Evolutionary conservation across 2,888 invertebrate genomes (phyloP), one percentile per base, ranked within the genome.

Genomic region (Ormyrus nitidulus): DNA sequence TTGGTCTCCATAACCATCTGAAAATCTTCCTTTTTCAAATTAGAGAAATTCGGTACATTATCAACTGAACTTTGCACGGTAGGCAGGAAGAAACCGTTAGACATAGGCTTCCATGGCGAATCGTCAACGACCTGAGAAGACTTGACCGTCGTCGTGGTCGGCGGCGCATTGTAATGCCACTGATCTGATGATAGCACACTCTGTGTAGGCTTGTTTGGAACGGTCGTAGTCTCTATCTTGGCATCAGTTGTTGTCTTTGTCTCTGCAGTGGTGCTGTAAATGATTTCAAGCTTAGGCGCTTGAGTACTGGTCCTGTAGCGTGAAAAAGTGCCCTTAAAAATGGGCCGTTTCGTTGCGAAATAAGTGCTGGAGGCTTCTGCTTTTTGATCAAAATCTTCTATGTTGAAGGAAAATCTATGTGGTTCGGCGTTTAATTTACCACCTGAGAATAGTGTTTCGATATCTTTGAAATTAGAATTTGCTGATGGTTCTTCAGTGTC

Each of bases 131-230:
- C 34, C 51, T 54, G 8, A 49, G 9, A 2, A 64, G 59, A 61
- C 46, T 61, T 54, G 6, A 64, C 48, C 0, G 79, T 66, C 0
- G 83, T 83, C 8, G 83, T 84, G 49, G 85, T 84, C 4, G 86
- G 86, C 11, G 88, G 86, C 4, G 91, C 91, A 76, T 88, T 91
- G 81, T 92, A 92, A 13, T 90, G 91, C 86, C 92, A 89, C 73
- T 89, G 87, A 74, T 88, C 86, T 0, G 86, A 86, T 0, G 85
- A 84, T 19, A 90, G 53, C 46, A 88, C 72, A 70, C 87, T 86
- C 48, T 84, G 83, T 0, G 83, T 84, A 9, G 74, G 44, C 8
- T 79, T 69, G 7, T 84, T 88, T 13, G 88, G 88, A 46, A 87
- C 87, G 0, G 91, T 86, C 2, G 87, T 83, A 44, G 84, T 81